phyloP scores from a whole-genome alignment of 2,888 invertebrate genomes.

The Carabus problematicus region DNA sequence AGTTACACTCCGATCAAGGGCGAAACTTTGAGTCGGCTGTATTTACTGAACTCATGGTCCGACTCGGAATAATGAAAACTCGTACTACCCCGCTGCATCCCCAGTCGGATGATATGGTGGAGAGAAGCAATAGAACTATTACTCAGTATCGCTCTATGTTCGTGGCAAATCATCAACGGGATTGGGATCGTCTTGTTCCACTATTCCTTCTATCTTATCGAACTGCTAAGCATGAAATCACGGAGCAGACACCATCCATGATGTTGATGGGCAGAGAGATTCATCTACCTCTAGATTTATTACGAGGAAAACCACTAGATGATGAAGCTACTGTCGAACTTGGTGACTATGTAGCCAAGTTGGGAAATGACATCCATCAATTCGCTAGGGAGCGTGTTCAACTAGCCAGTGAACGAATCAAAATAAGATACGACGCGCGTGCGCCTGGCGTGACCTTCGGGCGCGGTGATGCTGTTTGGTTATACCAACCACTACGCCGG shows the following conservation, averaged over 20 bases:
- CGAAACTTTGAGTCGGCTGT: slow-evolving; percentile 34
- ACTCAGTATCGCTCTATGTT: background rate
- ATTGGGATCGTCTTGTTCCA: slow-evolving; percentile 32
- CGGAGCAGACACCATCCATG: slow-evolving; percentile 7
- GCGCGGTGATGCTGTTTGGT: background rate
- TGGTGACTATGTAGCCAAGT: background rate
- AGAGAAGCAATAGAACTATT: background rate
- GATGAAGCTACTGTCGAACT: background rate
- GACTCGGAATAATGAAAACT: slow-evolving; percentile 9
- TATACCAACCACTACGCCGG: background rate
- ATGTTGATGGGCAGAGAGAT: slow-evolving; percentile 4
- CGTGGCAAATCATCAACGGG: slow-evolving; percentile 7
- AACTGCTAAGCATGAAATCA: slow-evolving; percentile 22
- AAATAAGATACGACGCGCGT: background rate
- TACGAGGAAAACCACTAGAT: background rate
- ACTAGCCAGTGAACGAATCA: background rate
- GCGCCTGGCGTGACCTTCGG: background rate
- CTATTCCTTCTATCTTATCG: slow-evolving; percentile 40
- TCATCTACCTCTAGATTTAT: slow-evolving; percentile 1
- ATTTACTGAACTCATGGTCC: slow-evolving; percentile 1
- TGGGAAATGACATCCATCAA: background rate
- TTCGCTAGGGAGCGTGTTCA: background rate
- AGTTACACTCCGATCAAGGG: slow-evolving; percentile 36
- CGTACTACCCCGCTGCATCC: slow-evolving; percentile 6
- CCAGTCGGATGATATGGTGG: slow-evolving; percentile 6